Evolutionary conservation across 2,797 vertebrate genomes (phyloP).

Genomic region (Ibycter americanus): DNA sequence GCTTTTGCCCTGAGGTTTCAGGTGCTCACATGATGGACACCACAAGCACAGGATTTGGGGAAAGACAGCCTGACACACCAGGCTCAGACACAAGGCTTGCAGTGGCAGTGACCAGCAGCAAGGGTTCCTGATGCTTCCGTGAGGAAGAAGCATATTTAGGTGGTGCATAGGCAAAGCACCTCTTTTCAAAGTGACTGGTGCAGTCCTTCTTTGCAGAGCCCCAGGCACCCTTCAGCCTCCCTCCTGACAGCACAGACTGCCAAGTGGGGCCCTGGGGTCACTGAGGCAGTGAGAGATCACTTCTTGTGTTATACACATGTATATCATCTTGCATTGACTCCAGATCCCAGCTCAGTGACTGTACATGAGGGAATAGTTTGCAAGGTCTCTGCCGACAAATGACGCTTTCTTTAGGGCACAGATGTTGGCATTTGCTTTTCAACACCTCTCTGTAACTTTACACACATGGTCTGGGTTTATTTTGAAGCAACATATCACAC

Average conservation of each 20-base stretch:
- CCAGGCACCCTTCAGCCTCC: not conserved
- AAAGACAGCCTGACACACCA: not conserved
- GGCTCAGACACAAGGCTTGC: not conserved
- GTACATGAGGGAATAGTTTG: not conserved
- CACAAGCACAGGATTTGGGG: rapidly evolving
- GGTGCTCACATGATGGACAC: rapidly evolving
- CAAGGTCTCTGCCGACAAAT: not conserved
- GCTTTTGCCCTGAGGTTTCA: not conserved
- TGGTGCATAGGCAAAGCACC: not conserved
- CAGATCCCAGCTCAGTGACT: not conserved
- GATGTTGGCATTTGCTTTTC: slow-evolving; percentile 66
- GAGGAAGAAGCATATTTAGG: not conserved
- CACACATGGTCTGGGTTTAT: slow-evolving; percentile 59
- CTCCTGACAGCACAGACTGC: not conserved
- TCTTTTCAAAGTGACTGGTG: not conserved
- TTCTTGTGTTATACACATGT: not conserved
- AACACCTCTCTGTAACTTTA: slow-evolving; percentile 65
- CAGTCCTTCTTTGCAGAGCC: not conserved
- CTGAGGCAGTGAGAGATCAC: not conserved
- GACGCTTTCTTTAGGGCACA: slow-evolving; percentile 41
- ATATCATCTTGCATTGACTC: not conserved
- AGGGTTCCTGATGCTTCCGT: not conserved
- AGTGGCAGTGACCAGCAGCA: not conserved
- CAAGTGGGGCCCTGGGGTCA: not conserved
- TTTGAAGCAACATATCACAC: slow-evolving; percentile 60